Percentiles rank a stretch among this genome's conserved stretches.
Evolutionary conservation across 2,888 invertebrate species (phyloP).

Genomic region (Drosophila anomalata): DNA sequence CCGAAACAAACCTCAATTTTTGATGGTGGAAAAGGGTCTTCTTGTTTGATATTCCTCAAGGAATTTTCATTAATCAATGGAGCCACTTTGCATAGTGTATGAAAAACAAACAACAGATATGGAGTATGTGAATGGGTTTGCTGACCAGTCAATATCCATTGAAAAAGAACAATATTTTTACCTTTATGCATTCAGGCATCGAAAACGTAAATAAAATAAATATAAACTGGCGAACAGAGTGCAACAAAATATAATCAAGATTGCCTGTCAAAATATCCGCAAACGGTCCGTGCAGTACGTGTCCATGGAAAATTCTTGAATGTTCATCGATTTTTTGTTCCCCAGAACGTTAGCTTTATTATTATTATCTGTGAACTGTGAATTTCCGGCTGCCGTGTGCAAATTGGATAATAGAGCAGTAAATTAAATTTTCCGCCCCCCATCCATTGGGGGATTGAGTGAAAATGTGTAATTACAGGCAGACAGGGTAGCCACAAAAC

Average conservation of each 20-base stretch:
- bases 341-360: slow-evolving; percentile 47
- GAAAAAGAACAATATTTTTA: slow-evolving; percentile 12
- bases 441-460: slow-evolving; percentile 15
- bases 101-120: slow-evolving; percentile 5
- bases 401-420: slow-evolving; percentile 58
- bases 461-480: slow-evolving; percentile 31
- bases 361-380: slow-evolving; percentile 50
- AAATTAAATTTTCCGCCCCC: slow-evolving; percentile 37
- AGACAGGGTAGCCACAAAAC: slow-evolving; percentile 6
- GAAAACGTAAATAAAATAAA: slow-evolving; percentile 18
- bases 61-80: slow-evolving; percentile 30
- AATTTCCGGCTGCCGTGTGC: slow-evolving; percentile 40
- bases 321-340: slow-evolving; percentile 29
- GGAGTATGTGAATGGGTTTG: slow-evolving; percentile 9
- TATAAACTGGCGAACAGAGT: not conserved
- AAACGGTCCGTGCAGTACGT: slow-evolving; percentile 9
- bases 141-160: slow-evolving; percentile 24
- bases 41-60: not conserved
- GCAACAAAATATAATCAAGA: slow-evolving; percentile 43
- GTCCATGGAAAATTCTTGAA: slow-evolving; percentile 11
- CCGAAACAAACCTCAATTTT: slow-evolving; percentile 7
- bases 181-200: slow-evolving; percentile 20
- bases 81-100: not conserved
- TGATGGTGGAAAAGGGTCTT: slow-evolving; percentile 11
- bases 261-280: slow-evolving; percentile 38